These are phyloP conservation scores for Actinemys pallida DNA, from an alignment of 2,113 vertebrate species.

Conservation along the genomic window DNA sequence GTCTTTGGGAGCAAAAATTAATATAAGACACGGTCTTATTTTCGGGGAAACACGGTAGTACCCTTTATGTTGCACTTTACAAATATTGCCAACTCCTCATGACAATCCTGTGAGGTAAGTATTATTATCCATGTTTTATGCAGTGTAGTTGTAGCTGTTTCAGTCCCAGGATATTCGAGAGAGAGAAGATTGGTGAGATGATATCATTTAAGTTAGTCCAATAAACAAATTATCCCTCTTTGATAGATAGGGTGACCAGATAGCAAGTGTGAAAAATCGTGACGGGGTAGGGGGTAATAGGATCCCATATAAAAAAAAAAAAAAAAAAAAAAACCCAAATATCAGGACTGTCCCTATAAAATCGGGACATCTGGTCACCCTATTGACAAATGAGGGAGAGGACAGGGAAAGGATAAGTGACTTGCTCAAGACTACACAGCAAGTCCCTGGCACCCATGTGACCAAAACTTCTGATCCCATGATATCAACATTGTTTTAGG, in stretches of 20 bases:
- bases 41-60: too few species aligned
- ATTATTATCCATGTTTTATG: not conserved
- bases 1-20: too few species aligned
- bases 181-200: not conserved
- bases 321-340: too few species aligned
- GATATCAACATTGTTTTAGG: conserved; percentile 10
- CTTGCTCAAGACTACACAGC: too few species aligned
- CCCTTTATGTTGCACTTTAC: not conserved
- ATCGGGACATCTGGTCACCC: too few species aligned
- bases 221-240: not conserved
- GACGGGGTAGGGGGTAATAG: too few species aligned
- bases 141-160: not conserved
- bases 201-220: not conserved
- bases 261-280: too few species aligned
- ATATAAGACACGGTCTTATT: too few species aligned
- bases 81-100: not conserved
- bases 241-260: not conserved
- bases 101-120: not conserved
- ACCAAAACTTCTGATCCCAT: not conserved
- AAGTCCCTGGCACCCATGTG: too few species aligned
- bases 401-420: too few species aligned
- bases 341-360: too few species aligned
- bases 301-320: too few species aligned
- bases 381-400: not conserved
- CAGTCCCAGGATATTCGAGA: not conserved